Base-by-base conservation (phyloP, 2,888 invertebrate species). In the Metopia argyrocephala region DNA sequence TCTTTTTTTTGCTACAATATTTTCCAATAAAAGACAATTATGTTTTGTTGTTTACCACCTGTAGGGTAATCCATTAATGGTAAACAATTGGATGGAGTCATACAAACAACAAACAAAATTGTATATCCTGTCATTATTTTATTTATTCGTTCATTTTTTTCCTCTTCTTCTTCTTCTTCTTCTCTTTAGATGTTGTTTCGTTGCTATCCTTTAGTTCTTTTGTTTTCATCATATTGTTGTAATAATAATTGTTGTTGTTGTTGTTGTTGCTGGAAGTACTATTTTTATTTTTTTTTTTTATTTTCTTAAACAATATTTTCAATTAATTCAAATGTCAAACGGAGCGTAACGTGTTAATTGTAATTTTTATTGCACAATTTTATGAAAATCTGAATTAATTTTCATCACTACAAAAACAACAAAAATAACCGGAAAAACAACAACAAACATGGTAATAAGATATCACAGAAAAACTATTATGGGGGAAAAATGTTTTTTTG, bases 261-360 rank as follows among this genome's bases (percentile, higher is more conserved):
- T 31, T 38, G 3, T 15, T 38, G 12, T 31, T 38, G 15, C n/a
- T n/a, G n/a, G n/a, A n/a, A n/a, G n/a, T n/a, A n/a, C n/a, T n/a
- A n/a, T n/a, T n/a, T n/a, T n/a, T n/a, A n/a, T n/a, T n/a, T n/a
- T 38, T 31, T 31, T 31, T 31, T 31, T 31, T 31, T 31, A 9
- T 12, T 31, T 31, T 38, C 3, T 12, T 38, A 15, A 62, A 74
- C 76, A 75, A 78, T 79, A 79, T 82, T 84, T 82, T 84, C 84
- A 84, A 84, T 84, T 84, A 84, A 84, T 83, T 84, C 83, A 84
- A 83, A 82, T 84, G 83, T 84, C 84, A 84, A 84, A 84, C 83
- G 78, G 78, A 84, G 84, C 84, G 83, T 82, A 82, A 79, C 83
- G 78, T 84, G 84, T 83, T 84, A 84, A 83, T 83, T 83, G 82